These are phyloP conservation scores for Thera britannica DNA, from an alignment of 2,888 invertebrate species.

Conservation along the genomic window DNA sequence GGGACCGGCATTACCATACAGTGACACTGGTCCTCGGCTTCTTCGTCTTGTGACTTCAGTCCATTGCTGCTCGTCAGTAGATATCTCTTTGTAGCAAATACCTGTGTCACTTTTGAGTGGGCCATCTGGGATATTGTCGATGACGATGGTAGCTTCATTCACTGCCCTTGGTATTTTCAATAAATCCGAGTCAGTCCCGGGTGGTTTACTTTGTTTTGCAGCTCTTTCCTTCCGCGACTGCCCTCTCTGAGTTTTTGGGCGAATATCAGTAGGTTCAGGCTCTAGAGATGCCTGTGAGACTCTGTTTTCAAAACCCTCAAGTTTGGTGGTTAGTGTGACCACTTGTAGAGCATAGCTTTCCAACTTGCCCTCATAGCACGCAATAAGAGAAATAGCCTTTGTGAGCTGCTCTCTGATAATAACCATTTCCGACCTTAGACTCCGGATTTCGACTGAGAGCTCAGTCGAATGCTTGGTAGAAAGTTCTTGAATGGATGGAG, in stretches of 20 bases:
- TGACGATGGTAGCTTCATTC: neutral
- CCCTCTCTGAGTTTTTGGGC: neutral
- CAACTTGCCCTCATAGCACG: slow-evolving; percentile 4
- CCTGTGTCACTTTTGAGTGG: neutral
- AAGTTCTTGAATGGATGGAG: too few species aligned
- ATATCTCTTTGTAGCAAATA: too few species aligned
- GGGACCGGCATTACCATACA: slow-evolving; percentile 22
- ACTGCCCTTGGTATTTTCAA: neutral
- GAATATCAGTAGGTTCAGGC: neutral
- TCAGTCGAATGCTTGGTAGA: neutral
- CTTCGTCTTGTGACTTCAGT: slow-evolving; percentile 9
- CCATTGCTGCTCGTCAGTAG: slow-evolving; percentile 2
- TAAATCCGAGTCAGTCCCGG: neutral
- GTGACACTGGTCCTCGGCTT: slow-evolving; percentile 8
- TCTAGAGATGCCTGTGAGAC: neutral
- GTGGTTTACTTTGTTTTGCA: neutral
- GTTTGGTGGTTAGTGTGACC: slow-evolving; percentile 6
- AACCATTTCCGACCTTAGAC: slow-evolving; percentile 2
- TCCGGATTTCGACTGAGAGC: slow-evolving; percentile 3
- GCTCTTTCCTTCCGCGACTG: neutral
- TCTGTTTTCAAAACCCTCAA: slow-evolving; percentile 7
- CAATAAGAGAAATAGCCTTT: slow-evolving; percentile 5
- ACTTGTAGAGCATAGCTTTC: slow-evolving; percentile 10
- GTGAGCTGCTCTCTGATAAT: slow-evolving; percentile 6
- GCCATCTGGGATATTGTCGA: neutral